Evolutionary conservation across 1,140 invertebrate genomes (phyloP), one percentile per base, ranked within the genome.

Genomic region (Maniola jurtina): DNA sequence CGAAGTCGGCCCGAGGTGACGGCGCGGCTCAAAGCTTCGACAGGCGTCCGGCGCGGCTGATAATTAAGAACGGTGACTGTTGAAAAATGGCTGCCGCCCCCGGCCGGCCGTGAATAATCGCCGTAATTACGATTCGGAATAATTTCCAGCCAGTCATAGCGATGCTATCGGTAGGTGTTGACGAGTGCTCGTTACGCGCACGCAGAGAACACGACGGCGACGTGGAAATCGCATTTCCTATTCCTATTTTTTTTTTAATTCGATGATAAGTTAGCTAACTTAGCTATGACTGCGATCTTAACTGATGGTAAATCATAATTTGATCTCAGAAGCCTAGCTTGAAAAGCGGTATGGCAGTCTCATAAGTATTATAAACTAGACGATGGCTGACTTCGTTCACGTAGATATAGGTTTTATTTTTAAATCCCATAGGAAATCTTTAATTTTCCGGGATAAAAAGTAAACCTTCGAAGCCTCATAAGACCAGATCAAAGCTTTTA

Each of bases 61-160:
- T 90, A 90, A 89, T 90, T 90, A 90, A 90, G 88, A 90, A 90
- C 84, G 83, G 88, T 90, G 88, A 90, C 88, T 90, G 88, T 90
- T 90, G 88, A 90, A 90, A 90, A 90, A 90, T 89, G 86, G 84
- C 85, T 72, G 86, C 88, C 85, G 86, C 86, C 88, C 88, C 85
- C 86, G 88, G 88, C 86, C 85, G 81, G 84, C 88, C 88, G 86
- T 90, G 88, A 90, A 90, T 90, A 90, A 90, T 90, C 86, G 88
- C 74, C 82, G 88, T 90, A 90, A 90, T 90, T 90, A 90, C 86
- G 82, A 90, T 87, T 90, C 86, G 79, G 88, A 90, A 90, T 90
- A 90, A 90, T 90, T 90, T 90, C 88, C 81, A 85, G 88, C 88
- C 85, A 90, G 88, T 90, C 88, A 90, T 90, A 90, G 86, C 86